A percentile compares a stretch with the other conserved stretches of the same genome.
Evolutionary conservation across 1,140 invertebrate genomes (phyloP).

Genomic region (Euura saliciscinereae): DNA sequence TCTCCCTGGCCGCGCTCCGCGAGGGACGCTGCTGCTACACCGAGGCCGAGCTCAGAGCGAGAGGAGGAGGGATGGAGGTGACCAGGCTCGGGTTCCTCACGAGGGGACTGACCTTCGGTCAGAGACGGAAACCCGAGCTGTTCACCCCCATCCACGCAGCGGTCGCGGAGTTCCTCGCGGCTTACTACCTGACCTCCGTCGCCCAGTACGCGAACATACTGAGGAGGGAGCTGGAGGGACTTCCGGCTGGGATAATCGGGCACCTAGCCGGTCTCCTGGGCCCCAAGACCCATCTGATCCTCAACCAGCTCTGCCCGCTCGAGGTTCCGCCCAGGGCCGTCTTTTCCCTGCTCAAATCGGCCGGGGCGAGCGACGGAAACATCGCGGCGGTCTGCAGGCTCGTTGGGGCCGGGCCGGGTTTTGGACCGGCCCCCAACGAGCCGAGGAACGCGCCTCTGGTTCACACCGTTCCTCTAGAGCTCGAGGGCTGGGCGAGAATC

Average conservation of each 20-base stretch:
- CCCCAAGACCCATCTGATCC: conserved; percentile 55
- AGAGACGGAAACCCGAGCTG: conserved; percentile 45
- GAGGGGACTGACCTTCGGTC: conserved; percentile 50
- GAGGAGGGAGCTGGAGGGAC: conserved; percentile 59
- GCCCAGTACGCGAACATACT: conserved; percentile 61
- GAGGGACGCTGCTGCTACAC: conserved; percentile 56
- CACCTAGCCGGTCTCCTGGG: conserved; percentile 61
- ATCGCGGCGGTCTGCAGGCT: conserved; percentile 58
- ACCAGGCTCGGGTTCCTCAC: conserved; percentile 57
- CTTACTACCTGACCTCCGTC: conserved; percentile 62
- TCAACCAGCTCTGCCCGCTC: conserved; percentile 58
- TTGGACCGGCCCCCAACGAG: conserved; percentile 45
- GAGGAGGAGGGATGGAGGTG: conserved; percentile 51
- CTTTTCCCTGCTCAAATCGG: conserved; percentile 58
- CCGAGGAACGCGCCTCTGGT: conserved; percentile 50
- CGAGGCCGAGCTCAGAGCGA: conserved; percentile 53
- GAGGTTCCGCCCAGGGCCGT: conserved; percentile 59
- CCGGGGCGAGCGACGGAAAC: conserved; percentile 59
- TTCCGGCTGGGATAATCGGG: conserved; percentile 56
- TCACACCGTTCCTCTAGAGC: conserved; percentile 54
- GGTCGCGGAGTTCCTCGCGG: conserved; percentile 61
- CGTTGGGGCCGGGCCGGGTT: conserved; percentile 48
- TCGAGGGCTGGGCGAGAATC: conserved; percentile 59
- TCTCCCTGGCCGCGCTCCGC: conserved; percentile 56
- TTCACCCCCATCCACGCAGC: conserved; percentile 61